Conservation (phyloP, 2,113 vertebrate genomes). For the Bambusicola thoracicus region DNA sequence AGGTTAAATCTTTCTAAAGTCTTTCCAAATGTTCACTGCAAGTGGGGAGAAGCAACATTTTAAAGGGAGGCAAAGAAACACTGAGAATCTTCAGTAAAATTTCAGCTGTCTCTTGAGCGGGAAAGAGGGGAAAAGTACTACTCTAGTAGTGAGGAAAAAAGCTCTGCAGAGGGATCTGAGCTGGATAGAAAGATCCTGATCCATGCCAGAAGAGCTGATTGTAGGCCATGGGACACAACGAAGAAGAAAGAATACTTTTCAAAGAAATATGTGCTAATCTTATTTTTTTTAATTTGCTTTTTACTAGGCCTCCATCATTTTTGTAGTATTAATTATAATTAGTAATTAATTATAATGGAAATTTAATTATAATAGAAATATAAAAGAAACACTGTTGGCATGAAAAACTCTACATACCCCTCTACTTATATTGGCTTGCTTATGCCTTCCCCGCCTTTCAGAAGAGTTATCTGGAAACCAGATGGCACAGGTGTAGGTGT, state of each 20-base stretch:
- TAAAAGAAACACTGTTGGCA: background rate
- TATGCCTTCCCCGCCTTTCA: background rate
- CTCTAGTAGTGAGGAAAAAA: background rate
- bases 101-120: background rate
- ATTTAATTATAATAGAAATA: no score
- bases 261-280: background rate
- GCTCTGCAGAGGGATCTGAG: background rate
- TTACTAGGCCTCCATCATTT: background rate
- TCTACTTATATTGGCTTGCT: background rate
- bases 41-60: background rate
- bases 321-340: background rate
- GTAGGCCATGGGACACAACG: background rate
- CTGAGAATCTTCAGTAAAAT: background rate
- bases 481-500: background rate
- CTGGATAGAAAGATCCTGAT: background rate
- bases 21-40: background rate
- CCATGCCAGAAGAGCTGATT: background rate
- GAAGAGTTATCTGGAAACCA: background rate
- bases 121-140: background rate
- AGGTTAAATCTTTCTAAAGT: background rate
- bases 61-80: background rate
- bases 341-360: no score
- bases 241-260: background rate
- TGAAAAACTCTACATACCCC: background rate
- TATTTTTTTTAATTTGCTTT: background rate